phyloP scores from a whole-genome alignment of 1,140 invertebrate genomes.

The Drosophila lacertosa region DNA sequence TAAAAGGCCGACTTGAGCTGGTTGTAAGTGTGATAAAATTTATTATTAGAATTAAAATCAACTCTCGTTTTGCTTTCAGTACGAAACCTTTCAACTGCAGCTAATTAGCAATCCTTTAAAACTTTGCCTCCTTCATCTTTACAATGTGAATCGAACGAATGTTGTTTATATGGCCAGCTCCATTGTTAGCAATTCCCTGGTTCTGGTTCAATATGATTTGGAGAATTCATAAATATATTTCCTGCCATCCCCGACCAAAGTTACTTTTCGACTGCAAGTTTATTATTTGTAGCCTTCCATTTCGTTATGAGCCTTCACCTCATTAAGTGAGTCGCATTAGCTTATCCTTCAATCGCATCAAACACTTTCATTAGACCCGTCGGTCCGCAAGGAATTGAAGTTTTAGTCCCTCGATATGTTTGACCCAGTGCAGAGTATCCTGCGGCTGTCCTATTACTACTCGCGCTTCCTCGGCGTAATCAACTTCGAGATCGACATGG shows the following conservation, averaged over 20 bases:
- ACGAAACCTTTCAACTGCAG: conserved; percentile 34
- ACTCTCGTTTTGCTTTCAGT: conserved; percentile 14
- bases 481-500: conserved; percentile 49
- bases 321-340: neutral
- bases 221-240: neutral
- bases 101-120: conserved; percentile 33
- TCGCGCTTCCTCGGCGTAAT: conserved; percentile 34
- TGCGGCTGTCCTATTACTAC: conserved; percentile 44
- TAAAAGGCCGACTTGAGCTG: too few relatives aligned
- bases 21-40: too few relatives aligned
- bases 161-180: conserved; percentile 37
- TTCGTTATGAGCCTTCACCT: neutral
- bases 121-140: conserved; percentile 9
- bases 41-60: too few relatives aligned
- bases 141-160: neutral
- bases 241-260: neutral
- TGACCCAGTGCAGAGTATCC: conserved; percentile 18
- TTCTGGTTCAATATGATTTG: conserved; percentile 59
- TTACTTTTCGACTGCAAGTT: neutral
- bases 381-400: neutral
- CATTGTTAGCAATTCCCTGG: conserved; percentile 29
- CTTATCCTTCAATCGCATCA: neutral
- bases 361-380: neutral
- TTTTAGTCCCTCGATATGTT: conserved; percentile 18
- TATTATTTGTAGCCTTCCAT: neutral